phyloP scores from a whole-genome alignment of 2,113 vertebrate species.

The Microcebus lehilahytsara region DNA sequence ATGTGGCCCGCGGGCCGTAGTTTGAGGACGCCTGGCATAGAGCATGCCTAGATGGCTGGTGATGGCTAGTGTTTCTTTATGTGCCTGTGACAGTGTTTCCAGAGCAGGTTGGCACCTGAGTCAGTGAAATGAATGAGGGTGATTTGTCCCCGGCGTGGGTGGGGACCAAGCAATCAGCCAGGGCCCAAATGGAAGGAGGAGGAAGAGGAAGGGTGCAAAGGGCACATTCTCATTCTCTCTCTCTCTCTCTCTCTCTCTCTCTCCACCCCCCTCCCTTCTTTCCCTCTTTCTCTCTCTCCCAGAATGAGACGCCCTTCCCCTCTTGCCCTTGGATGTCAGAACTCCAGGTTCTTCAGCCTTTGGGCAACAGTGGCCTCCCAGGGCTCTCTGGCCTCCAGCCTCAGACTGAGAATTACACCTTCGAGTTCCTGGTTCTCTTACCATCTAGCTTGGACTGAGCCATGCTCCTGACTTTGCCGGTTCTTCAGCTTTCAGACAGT shows the following conservation, averaged over 20 bases:
- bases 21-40: too few species aligned
- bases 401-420: background rate
- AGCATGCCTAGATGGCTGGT: background rate
- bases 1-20: too few species aligned
- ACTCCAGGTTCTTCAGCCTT: background rate
- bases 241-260: too few species aligned
- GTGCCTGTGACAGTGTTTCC: background rate
- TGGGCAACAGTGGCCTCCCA: background rate
- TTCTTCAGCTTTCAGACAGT: background rate
- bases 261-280: background rate
- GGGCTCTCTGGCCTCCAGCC: background rate
- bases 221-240: too few species aligned
- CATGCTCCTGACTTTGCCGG: background rate
- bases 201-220: background rate
- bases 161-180: background rate
- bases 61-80: background rate
- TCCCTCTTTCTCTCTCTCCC: too few species aligned
- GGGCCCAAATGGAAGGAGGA: too few species aligned
- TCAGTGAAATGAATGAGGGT: too few species aligned
- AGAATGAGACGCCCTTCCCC: background rate
- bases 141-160: background rate
- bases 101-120: background rate
- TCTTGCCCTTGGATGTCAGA: background rate
- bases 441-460: background rate
- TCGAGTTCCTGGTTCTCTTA: background rate